A percentile compares a stretch with the other conserved stretches of the same genome.
Evolutionary conservation across 2,113 vertebrate species (phyloP).

Genomic region (Pangasianodon hypophthalmus): DNA sequence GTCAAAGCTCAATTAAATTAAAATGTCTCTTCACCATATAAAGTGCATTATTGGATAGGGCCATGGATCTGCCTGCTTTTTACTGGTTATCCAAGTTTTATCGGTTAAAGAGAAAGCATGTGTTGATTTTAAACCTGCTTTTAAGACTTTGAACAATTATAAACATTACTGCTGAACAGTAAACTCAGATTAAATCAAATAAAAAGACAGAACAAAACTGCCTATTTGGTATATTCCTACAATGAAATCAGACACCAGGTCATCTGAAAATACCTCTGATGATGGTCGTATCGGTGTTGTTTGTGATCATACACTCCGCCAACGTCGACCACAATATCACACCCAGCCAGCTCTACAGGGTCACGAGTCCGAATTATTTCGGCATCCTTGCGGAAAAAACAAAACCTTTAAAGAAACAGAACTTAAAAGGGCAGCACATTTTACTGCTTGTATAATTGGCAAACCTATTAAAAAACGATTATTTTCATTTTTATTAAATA

Average conservation of each 20-base stretch:
- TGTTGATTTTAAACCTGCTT: no score
- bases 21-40: no score
- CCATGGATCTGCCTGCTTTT: no score
- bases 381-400: conserved; percentile 74
- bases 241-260: not conserved
- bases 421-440: not conserved
- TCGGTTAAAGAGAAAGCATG: no score
- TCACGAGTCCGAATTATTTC: conserved; percentile 88
- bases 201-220: not conserved
- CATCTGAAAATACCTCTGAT: conserved; percentile 82
- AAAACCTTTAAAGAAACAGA: not conserved
- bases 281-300: conserved; percentile 89
- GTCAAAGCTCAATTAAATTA: no score
- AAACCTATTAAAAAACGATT: not conserved
- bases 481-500: not conserved
- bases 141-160: no score
- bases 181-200: not conserved
- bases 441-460: not conserved
- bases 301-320: conserved; percentile 88
- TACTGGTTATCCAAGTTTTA: no score
- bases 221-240: not conserved
- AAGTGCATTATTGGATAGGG: no score
- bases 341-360: conserved; percentile 74
- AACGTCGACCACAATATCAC: conserved; percentile 91
- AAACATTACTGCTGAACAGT: not conserved